Evolutionary conservation across 2,797 vertebrate species (phyloP).

Genomic region (Lepilemur septentrionalis): DNA sequence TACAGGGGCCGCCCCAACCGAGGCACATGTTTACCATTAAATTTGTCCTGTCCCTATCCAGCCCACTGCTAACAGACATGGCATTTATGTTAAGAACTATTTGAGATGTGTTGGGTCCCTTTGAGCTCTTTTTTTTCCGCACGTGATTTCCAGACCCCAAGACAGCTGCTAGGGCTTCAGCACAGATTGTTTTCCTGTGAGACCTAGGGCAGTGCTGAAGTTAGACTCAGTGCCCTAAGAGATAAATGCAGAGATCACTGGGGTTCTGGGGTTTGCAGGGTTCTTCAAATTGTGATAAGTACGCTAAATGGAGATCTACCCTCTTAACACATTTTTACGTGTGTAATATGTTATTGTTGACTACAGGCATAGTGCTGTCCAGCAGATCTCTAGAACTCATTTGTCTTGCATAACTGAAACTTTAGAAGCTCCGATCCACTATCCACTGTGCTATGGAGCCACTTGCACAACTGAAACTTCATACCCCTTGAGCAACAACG

Average conservation of each 20-base stretch:
- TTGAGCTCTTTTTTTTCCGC: background rate
- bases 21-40: background rate
- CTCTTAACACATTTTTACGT: background rate
- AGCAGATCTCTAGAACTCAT: background rate
- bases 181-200: background rate
- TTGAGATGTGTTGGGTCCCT: background rate
- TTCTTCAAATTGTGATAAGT: background rate
- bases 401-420: background rate
- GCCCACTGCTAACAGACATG: background rate
- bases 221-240: background rate
- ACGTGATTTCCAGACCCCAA: background rate
- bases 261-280: background rate
- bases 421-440: background rate
- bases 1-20: background rate
- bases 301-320: background rate
- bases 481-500: background rate
- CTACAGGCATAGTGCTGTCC: background rate
- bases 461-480: background rate
- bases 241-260: background rate
- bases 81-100: background rate
- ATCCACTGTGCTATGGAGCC: background rate
- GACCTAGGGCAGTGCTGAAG: background rate
- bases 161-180: background rate
- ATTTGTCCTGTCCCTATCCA: background rate
- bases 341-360: background rate